Evolutionary conservation across 2,797 vertebrate species (phyloP), one percentile per base, ranked within the genome.

Genomic region (Gila robusta): DNA sequence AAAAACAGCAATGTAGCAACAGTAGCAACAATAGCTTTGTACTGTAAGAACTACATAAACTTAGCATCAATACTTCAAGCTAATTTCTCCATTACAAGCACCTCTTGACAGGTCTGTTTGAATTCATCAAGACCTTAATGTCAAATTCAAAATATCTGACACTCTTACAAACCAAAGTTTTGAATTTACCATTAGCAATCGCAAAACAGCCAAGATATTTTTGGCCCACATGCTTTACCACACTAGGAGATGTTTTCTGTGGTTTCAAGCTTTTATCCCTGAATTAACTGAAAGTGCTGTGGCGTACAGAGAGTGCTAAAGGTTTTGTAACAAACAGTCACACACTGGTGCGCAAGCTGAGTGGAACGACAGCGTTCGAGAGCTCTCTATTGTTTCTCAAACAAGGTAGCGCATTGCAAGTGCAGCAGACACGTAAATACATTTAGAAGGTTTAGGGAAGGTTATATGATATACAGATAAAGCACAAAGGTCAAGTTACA

Each of bases 401-500:
- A 66, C 28, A 76, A 83, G 39, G 70, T 5, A n/a, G 21, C 5
- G 5, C 56, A 74, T 64, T 74, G 32, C 14, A 21, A 77, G n/a
- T 67, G 23, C 23, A 49, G 12, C 35, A 67, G 82, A 21, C 32
- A 21, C 2, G 2, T 73, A 52, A 83, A 39, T n/a, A 1, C 21
- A 83, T 14, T 66, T 3, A 6, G 11, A 72, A 35, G 5, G 21
- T 21, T 83, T 2, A 56, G 47, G 67, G 17, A 32, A 64, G 66
- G 70, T 72, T 71, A 39, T 49, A n/a, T 83, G 74, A 67, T 73
- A 59, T 21, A 72, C 32, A 66, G 74, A 10, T 74, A 35, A 87
- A 66, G 54, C 54, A 26, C 39, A n/a, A 47, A 87, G 81, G 66
- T 47, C 69, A 59, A 21, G 59, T 80, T 87, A 84, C n/a, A 11